phyloP scores from a whole-genome alignment of 1,140 invertebrate genomes.

The Zelostemma sp. region DNA sequence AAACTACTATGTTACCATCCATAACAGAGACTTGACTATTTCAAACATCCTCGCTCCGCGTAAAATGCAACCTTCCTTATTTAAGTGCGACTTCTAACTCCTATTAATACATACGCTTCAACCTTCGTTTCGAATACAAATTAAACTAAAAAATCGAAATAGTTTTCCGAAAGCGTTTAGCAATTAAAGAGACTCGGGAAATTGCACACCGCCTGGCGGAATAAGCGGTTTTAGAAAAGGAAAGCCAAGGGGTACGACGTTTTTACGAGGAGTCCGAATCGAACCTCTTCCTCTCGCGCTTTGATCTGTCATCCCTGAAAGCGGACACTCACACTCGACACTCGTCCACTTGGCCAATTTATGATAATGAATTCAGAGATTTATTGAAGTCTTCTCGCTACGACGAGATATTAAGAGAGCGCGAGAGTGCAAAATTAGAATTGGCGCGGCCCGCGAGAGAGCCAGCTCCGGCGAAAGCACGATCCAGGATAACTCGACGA shows the following conservation, averaged over 20 bases:
- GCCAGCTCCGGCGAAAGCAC: constrained; percentile 36
- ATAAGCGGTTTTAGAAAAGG: constrained; percentile 22
- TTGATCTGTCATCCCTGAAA: constrained; percentile 51
- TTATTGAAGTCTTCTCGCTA: constrained; percentile 52
- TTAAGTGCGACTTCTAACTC: too few species aligned
- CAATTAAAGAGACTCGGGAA: background rate
- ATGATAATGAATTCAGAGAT: constrained; percentile 58
- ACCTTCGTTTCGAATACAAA: too few species aligned
- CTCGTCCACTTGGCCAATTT: constrained; percentile 50
- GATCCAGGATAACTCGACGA: constrained; percentile 26
- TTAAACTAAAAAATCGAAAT: too few species aligned
- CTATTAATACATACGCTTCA: too few species aligned
- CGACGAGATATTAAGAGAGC: constrained; percentile 55
- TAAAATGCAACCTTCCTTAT: too few species aligned
- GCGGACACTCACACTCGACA: constrained; percentile 24
- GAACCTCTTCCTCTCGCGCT: constrained; percentile 44
- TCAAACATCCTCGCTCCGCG: too few species aligned
- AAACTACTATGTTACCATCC: background rate
- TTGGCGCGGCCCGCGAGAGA: constrained; percentile 40
- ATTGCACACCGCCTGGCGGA: constrained; percentile 1
- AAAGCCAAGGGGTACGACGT: constrained; percentile 21
- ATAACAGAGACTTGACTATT: constrained; percentile 10
- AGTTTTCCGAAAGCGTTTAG: too few species aligned
- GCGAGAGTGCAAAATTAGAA: constrained; percentile 55
- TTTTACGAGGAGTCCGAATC: constrained; percentile 51